Evolutionary conservation across 2,797 vertebrate species (phyloP).

Genomic region (Buceros bicornis): DNA sequence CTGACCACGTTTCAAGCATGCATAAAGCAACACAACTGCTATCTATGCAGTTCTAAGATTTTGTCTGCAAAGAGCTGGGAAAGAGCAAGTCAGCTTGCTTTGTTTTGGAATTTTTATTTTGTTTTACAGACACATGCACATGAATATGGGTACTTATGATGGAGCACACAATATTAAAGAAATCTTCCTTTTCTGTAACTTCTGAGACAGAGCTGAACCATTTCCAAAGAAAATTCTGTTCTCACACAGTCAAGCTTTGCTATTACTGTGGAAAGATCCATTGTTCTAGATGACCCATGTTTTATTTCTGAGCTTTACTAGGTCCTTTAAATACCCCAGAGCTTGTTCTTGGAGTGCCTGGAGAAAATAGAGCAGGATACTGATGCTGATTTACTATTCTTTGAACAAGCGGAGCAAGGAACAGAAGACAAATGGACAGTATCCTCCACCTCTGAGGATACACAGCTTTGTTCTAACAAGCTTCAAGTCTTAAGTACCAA

Average conservation of each 20-base stretch:
- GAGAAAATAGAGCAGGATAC: neutral
- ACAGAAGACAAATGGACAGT: neutral
- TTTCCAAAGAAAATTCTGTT: neutral
- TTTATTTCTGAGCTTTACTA: conserved; percentile 16
- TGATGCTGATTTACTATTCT: neutral
- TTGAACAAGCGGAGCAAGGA: neutral
- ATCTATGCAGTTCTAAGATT: neutral
- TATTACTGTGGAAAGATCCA: neutral
- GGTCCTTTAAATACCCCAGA: neutral
- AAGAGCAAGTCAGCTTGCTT: neutral
- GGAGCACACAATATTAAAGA: neutral
- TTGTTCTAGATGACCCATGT: neutral
- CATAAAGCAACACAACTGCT: neutral
- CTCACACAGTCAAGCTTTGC: neutral
- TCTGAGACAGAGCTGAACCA: neutral
- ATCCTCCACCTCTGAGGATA: neutral
- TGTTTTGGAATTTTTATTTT: neutral
- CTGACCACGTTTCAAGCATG: neutral
- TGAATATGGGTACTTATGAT: neutral
- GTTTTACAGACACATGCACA: neutral
- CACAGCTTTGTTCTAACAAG: neutral
- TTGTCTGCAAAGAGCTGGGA: neutral
- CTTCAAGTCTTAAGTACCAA: neutral
- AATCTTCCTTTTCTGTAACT: neutral
- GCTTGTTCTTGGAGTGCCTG: neutral